Evolutionary conservation across 2,888 invertebrate genomes (phyloP), one percentile per base, ranked within the genome.

Genomic region (Rhagophthalmus giganteus): DNA sequence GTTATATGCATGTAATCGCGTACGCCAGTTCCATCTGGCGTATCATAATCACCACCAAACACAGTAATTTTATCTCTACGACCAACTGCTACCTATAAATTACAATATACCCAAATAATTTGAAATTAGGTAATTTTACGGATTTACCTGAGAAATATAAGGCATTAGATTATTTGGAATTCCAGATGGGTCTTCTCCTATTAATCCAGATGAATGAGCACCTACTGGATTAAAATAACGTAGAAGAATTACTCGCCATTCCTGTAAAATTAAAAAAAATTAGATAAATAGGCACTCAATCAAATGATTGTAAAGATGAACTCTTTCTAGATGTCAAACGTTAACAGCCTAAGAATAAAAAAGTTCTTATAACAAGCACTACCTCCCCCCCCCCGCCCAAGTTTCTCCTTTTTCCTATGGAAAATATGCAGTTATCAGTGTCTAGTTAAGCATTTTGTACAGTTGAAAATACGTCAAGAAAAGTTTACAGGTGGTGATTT

Each of bases 171-270:
- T 96, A 75, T 94, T 95, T 31, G 95, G 95, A 44, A 87, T 83
- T 7, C 94, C 94, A 37, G 85, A 78, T 0, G 95, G 95, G 76
- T 95, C 93, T 76, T 96, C 96, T 0, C 96, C 96, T 55, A 96
- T 91, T 40, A 81, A 76, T 1, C 95, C 96, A 40, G 92, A 92
- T 49, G 79, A 80, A 76, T 97, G 95, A 6, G 95, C 92, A 5
- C 96, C 96, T 10, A 95, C 94, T 1, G 96, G 96, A 77, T 97
- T 97, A 78, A 97, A 97, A 74, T 96, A 97, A 26, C 96, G 82
- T 14, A 97, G 77, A 0, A 85, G 90, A 72, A 88, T 87, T 68
- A 86, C 86, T 77, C 80, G 83, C 88, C 88, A 88, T 65, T 81
- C 81, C 87, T 88, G 67, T 3, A 76, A 74, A 54, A 63, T 8